Evolutionary conservation across 2,888 invertebrate species (phyloP), one percentile per base, ranked within the genome.

Genomic region (Idaea dimidiata): DNA sequence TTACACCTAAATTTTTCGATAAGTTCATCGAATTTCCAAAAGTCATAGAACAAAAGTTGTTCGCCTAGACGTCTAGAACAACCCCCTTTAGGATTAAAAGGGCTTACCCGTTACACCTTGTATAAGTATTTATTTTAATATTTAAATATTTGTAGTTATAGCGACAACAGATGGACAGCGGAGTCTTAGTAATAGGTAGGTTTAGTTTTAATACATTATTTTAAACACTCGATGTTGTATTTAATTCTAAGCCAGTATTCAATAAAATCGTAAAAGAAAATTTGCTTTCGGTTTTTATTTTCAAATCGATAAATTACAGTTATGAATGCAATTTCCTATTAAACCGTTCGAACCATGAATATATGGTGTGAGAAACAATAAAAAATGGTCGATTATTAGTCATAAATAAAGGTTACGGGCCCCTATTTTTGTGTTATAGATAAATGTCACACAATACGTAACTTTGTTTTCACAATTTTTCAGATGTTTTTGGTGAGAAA

Each of bases 381-480:
- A 24, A 24, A 24, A 81, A 82, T 79, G 61, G 67, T 77, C 63
- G 43, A 77, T 78, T 80, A 84, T 81, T 77, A 82, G 74, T 80
- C 80, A 80, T 83, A 82, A 80, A 82, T 80, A 79, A 78, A 76
- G 74, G 75, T 75, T 67, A 69, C 24, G 43, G 43, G 43, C 6
- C 43, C 14, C 14, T 43, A 43, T 43, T 43, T 14, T 8, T 6
- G 43, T 43, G 43, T 43, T 8, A 43, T 43, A 43, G 43, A 43
- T 8, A 43, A 43, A 10, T 43, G 43, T 43, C 43, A 43, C 43
- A 14, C 3, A 3, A 43, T 8, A 43, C 8, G 10, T 43, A 43
- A 43, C 32, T 43, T 14, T 10, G 10, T 8, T 43, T 4, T 14
- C 43, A 43, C 8, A 43, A 43, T 8, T 14, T 43, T 43, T 10